phyloP scores from a whole-genome alignment of 1,140 invertebrate species.

The Aphidius ervi region DNA sequence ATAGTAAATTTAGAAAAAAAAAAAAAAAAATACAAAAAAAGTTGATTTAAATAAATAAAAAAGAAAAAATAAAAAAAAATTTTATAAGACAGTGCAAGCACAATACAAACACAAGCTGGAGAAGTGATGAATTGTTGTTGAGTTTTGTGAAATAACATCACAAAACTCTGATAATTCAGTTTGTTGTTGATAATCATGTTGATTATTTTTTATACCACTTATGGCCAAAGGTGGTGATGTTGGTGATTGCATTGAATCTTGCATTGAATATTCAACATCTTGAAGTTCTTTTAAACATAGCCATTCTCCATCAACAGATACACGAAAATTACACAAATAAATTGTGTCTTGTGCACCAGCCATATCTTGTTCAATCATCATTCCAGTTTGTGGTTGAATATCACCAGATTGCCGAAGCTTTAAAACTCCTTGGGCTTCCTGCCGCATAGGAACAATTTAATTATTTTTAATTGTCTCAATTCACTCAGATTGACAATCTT shows the following conservation, averaged over 20 bases:
- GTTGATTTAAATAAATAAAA: not conserved
- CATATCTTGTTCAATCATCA: conserved; percentile 63
- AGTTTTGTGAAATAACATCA: conserved; percentile 44
- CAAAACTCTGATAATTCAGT: conserved; percentile 42
- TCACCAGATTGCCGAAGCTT: conserved; percentile 44
- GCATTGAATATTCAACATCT: conserved; percentile 77
- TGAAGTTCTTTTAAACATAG: conserved; percentile 92
- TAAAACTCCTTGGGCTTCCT: conserved; percentile 41
- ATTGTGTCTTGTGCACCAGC: conserved; percentile 91
- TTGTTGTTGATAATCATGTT: conserved; percentile 32
- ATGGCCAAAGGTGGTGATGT: conserved; percentile 52
- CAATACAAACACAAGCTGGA: conserved; percentile 51
- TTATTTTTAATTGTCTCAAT: not conserved
- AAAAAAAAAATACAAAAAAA: conserved; percentile 4
- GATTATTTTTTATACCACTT: conserved; percentile 42
- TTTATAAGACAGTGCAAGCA: conserved; percentile 21
- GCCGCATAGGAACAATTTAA: conserved; percentile 42
- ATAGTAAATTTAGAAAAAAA: conserved; percentile 1
- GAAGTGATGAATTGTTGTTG: conserved; percentile 50
- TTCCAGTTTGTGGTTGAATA: conserved; percentile 43
- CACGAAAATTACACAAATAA: conserved; percentile 94
- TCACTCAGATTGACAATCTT: not conserved
- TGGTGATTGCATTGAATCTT: conserved; percentile 62
- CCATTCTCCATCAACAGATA: conserved; percentile 96
- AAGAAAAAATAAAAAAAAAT: conserved; percentile 14